Conservation (phyloP, 1,140 invertebrate species). For the Neodiprion virginianus region DNA sequence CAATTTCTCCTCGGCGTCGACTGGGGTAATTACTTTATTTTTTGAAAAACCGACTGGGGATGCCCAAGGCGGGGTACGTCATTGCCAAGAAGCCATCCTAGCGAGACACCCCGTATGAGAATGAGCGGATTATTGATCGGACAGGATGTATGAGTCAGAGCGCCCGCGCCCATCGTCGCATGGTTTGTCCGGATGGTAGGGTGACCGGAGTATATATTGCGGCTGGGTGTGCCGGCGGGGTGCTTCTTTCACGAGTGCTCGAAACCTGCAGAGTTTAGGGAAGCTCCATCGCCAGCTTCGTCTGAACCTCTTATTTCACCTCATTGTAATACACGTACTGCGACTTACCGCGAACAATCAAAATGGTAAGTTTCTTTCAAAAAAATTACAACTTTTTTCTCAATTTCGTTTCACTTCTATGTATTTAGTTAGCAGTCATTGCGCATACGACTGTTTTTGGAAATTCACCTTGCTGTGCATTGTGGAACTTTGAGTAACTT, state of each 20-base stretch:
- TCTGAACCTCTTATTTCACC: slow-evolving; percentile 13
- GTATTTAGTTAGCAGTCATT: background rate
- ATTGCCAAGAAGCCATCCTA: background rate
- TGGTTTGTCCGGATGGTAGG: background rate
- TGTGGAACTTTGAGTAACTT: too few species aligned
- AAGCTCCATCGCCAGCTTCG: slow-evolving; percentile 25
- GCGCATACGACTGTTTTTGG: background rate
- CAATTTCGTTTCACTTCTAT: background rate
- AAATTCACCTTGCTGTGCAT: slow-evolving; percentile 1
- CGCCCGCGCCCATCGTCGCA: background rate
- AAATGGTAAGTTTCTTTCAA: slow-evolving; percentile 3
- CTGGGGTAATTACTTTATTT: too few species aligned
- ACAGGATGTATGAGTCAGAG: background rate
- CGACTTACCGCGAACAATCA: background rate
- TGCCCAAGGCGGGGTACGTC: background rate
- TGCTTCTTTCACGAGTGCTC: slow-evolving; percentile 1
- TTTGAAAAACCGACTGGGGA: too few species aligned
- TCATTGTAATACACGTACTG: background rate
- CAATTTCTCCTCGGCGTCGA: too few species aligned
- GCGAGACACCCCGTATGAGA: slow-evolving; percentile 3
- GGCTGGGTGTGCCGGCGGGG: slow-evolving; percentile 2
- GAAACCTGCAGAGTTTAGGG: slow-evolving; percentile 14
- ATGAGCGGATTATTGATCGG: slow-evolving; percentile 4
- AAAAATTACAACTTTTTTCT: background rate
- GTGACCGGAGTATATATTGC: background rate